These are phyloP conservation scores for Elysia chlorotica DNA, from an alignment of 1,140 invertebrate species.

Conservation along the genomic window DNA sequence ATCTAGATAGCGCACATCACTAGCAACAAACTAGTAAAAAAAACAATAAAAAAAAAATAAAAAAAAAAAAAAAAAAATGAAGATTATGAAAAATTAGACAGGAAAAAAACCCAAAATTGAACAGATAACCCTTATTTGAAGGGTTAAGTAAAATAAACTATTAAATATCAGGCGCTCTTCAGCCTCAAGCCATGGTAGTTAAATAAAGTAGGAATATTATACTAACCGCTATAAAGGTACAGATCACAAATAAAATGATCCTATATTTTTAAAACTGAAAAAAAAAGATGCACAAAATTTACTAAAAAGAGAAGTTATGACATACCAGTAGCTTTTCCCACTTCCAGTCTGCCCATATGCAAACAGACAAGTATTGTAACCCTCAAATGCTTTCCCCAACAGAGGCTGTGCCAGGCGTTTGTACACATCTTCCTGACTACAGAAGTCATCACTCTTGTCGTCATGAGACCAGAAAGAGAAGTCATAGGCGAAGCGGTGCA, in stretches of 20 bases:
- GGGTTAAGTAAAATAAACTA: background rate
- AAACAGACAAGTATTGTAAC: slow-evolving; percentile 73
- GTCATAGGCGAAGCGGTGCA: slow-evolving; percentile 69
- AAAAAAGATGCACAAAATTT: background rate
- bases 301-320: background rate
- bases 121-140: background rate
- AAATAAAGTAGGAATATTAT: too few species aligned
- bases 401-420: slow-evolving; percentile 55
- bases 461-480: slow-evolving; percentile 70
- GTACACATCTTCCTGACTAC: slow-evolving; percentile 57
- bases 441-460: slow-evolving; percentile 39
- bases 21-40: too few species aligned
- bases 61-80: too few species aligned
- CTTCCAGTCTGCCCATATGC: slow-evolving; percentile 95
- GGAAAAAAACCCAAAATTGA: too few species aligned
- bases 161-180: too few species aligned
- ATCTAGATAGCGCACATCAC: too few species aligned
- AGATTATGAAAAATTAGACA: too few species aligned
- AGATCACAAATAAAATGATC: background rate
- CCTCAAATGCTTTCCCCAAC: slow-evolving; percentile 59
- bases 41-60: too few species aligned
- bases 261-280: background rate
- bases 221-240: background rate
- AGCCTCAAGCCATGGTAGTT: too few species aligned
- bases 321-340: slow-evolving; percentile 79